Conservation (phyloP, 1,140 invertebrate genomes). For the Probaryconus sp. region DNA sequence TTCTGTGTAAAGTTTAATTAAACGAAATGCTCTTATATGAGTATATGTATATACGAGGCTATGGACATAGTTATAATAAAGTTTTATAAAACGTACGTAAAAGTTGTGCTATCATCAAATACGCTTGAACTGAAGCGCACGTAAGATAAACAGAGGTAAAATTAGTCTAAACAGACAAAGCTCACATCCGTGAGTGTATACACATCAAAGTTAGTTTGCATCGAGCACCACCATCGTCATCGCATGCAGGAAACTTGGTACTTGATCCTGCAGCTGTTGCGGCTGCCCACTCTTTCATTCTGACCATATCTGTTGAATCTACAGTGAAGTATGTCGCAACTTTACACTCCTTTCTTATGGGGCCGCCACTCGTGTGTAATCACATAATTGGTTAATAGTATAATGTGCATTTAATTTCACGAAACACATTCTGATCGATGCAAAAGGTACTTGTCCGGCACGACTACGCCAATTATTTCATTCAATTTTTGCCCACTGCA, state of each 20-base stretch:
- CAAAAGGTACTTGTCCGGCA: conserved; percentile 1
- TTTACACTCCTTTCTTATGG: conserved; percentile 13
- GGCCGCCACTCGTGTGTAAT: conserved; percentile 11
- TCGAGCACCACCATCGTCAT: conserved; percentile 24
- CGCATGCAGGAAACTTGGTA: conserved; percentile 35
- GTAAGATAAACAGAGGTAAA: conserved; percentile 19
- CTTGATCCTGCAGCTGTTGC: conserved; percentile 52
- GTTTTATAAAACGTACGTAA: not conserved
- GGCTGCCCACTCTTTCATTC: conserved; percentile 29
- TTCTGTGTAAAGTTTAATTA: too few species aligned
- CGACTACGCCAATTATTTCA: conserved; percentile 58
- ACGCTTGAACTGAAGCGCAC: not conserved
- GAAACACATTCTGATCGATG: conserved; percentile 6
- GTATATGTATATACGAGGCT: too few species aligned
- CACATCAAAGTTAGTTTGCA: conserved; percentile 23
- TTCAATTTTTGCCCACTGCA: conserved; percentile 27
- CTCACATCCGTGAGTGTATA: conserved; percentile 9
- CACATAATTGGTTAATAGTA: conserved; percentile 22
- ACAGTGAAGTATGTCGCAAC: conserved; percentile 15
- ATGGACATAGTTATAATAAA: too few species aligned
- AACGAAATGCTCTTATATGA: too few species aligned
- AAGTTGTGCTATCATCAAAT: not conserved
- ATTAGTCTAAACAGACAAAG: conserved; percentile 22
- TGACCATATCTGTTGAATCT: conserved; percentile 50
- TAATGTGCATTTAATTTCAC: conserved; percentile 14